Conservation (phyloP, 2,113 vertebrate species). For the Perccottus glenii region DNA sequence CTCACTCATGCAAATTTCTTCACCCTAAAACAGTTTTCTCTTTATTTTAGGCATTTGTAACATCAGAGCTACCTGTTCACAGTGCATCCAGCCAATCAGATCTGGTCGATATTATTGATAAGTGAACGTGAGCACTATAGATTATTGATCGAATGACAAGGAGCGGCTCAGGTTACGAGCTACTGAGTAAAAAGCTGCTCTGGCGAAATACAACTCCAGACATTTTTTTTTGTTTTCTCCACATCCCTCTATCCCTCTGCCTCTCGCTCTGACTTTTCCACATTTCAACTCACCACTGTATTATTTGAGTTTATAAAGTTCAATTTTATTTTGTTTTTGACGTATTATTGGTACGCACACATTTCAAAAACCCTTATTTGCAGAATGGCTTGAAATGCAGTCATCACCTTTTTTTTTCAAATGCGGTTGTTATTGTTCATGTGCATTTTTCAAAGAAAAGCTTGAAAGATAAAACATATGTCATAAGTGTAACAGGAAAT, state of each 20-base stretch:
- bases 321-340: no score
- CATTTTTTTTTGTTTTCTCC: slow-evolving; percentile 5
- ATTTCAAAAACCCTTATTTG: no score
- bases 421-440: no score
- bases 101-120: slow-evolving; percentile 67
- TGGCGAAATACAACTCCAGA: slow-evolving; percentile 51
- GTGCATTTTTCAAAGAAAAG: no score
- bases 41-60: not conserved
- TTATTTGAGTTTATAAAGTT: no score
- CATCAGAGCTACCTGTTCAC: not conserved
- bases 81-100: not conserved
- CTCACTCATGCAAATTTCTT: not conserved
- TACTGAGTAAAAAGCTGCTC: slow-evolving; percentile 38
- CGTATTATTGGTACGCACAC: no score
- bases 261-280: not conserved
- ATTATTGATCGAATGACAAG: slow-evolving; percentile 62
- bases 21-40: not conserved
- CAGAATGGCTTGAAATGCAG: no score
- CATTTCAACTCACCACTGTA: no score
- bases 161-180: slow-evolving; percentile 55
- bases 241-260: not conserved
- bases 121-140: slow-evolving; percentile 64
- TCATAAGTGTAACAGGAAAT: no score
- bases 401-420: no score
- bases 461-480: no score